phyloP scores from a whole-genome alignment of 1,140 invertebrate species.

The Pseudomyrmex pallidus region DNA sequence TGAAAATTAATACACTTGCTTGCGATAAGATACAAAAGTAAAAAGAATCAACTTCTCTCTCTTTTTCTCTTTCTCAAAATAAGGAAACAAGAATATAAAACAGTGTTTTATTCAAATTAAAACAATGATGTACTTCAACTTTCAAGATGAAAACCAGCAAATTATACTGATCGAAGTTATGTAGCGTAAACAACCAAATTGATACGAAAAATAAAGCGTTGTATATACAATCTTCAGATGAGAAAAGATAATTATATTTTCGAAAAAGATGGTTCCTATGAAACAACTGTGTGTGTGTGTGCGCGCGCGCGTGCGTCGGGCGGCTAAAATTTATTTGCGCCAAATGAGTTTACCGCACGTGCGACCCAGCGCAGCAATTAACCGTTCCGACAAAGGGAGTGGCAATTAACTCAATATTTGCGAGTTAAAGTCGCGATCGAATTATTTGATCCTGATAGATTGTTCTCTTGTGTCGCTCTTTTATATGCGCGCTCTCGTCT shows the following conservation, averaged over 20 bases:
- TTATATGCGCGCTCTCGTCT: not conserved
- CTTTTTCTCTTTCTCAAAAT: not conserved
- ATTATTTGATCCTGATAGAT: slow-evolving; percentile 22
- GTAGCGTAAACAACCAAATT: too few relatives aligned
- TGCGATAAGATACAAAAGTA: not conserved
- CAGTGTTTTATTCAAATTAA: too few relatives aligned
- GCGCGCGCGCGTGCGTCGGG: not conserved
- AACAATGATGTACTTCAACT: too few relatives aligned
- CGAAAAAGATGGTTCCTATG: slow-evolving; percentile 15
- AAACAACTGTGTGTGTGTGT: not conserved
- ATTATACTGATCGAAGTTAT: too few relatives aligned
- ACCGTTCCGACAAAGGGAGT: slow-evolving; percentile 21
- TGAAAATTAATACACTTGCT: slow-evolving; percentile 32
- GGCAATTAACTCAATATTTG: slow-evolving; percentile 41
- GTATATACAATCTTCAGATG: not conserved
- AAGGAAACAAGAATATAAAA: too few relatives aligned
- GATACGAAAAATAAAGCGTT: too few relatives aligned
- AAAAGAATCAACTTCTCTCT: not conserved
- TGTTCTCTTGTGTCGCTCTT: not conserved
- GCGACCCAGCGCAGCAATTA: slow-evolving; percentile 37
- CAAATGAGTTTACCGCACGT: slow-evolving; percentile 40
- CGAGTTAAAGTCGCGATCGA: slow-evolving; percentile 31
- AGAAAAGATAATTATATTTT: slow-evolving; percentile 38
- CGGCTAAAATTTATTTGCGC: slow-evolving; percentile 35
- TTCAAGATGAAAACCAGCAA: too few relatives aligned